Base-by-base conservation (phyloP, 2,888 invertebrate species). In the Pachycephus smyrnensis region DNA sequence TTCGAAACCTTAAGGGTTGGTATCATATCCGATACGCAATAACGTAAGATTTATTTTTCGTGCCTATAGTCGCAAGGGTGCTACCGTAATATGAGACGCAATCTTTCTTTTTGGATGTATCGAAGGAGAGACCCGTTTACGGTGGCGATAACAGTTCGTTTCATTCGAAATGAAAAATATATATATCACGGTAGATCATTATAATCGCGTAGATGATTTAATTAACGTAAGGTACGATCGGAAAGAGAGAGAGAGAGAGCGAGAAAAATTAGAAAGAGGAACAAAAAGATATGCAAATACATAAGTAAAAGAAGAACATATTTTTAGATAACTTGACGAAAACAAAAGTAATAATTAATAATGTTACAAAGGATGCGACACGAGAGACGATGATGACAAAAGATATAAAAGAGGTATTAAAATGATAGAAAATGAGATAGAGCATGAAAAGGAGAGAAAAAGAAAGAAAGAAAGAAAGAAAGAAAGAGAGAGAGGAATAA, bases 281-380 rank as follows among this genome's bases (percentile, higher is more conserved):
- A 75, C 69, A 76, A 68, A 69, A 80, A 77, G 80, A 75, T 77
- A 79, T 78, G 76, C 71, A 73, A 69, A 40, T 40, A 40, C 40
- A 40, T 40, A 40, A 40, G 77, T 80, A 78, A 77, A 73, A 37
- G 75, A 77, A 81, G 80, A 80, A 86, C 81, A 86, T 88, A 87
- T 88, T 88, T 88, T 88, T 88, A 85, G 84, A 88, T 80, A 81
- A 86, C 86, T 88, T 87, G 85, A 87, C 81, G 87, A 82, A 77
- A 80, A 77, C 40, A 80, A 81, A 75, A 80, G 75, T 80, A 84
- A 80, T 73, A 77, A 77, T 81, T 79, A 79, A 76, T 76, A 75
- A 32, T 76, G 69, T 76, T 76, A 30, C 69, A 68, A 73, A 75
- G 75, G 37, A 75, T 32, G 23, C 2, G 35, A 69, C 36, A 31